These are phyloP conservation scores for Muraenolepis orangiensis DNA, from an alignment of 2,797 vertebrate genomes.

Conservation along the genomic window DNA sequence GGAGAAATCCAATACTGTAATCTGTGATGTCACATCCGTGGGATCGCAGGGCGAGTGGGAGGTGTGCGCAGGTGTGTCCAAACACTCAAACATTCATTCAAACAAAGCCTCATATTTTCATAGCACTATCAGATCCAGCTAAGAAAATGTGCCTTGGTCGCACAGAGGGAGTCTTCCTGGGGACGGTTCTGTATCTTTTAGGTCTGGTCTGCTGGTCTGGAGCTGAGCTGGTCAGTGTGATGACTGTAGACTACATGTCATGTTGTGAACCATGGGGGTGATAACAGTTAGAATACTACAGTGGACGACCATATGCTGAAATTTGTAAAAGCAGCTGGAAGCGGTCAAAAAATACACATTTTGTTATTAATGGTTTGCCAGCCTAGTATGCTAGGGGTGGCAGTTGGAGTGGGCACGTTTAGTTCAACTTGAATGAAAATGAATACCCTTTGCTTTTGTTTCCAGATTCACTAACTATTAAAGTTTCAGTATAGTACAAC, in stretches of 20 bases:
- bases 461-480: too few relatives aligned
- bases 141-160: neutral
- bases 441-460: too few relatives aligned
- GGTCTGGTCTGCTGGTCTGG: neutral
- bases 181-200: neutral
- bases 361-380: too few relatives aligned
- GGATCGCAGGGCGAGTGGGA: neutral
- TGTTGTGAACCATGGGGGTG: neutral
- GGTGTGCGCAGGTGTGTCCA: too few relatives aligned
- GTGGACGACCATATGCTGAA: neutral
- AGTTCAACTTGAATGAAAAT: too few relatives aligned
- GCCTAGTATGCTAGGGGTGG: too few relatives aligned
- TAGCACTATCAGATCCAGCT: constrained; percentile 7
- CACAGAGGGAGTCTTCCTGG: constrained; percentile 4
- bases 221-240: too few relatives aligned
- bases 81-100: neutral
- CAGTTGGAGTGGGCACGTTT: too few relatives aligned
- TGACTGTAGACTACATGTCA: neutral
- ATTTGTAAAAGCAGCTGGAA: neutral
- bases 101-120: neutral
- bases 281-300: neutral
- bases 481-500: too few relatives aligned
- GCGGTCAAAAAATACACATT: neutral
- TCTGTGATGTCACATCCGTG: neutral
- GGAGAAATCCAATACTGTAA: neutral